Base-by-base conservation (phyloP, 1,140 invertebrate species). In the Diachasma alloeum region DNA sequence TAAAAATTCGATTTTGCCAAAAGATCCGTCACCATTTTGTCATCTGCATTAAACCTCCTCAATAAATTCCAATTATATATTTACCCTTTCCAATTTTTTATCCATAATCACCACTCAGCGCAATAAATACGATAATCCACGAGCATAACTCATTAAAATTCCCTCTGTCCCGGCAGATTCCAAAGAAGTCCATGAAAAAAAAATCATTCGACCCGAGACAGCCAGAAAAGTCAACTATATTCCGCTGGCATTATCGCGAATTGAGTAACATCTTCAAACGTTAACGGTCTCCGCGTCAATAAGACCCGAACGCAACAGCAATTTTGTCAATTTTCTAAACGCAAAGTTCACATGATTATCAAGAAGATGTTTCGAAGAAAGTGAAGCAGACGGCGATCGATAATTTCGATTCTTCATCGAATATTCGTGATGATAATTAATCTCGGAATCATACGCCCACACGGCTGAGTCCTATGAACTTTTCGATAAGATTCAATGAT, bases 301-400 rank as follows among this genome's bases (percentile, higher is more conserved):
- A 59, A 26, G 13, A n/a, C 6, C 4, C 31, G 31, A 37, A 59
- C 31, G 71, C 48, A 53, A 72, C 36, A 36, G 48, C 15, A 72
- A 56, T 72, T 59, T 59, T 17, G 56, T 53, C 48, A 72, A 72
- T 72, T 72, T 56, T 36, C 46, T 31, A 36, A 72, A 72, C 71
- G 71, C 71, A 72, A 72, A 72, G 71, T 72, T 72, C 71, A 72
- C 17, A 13, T 9, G 26, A 31, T 48, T 48, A 26, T 69, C 63
- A 44, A 69, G 36, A 31, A 68, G n/a, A 22, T 68, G 37, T 19
- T 44, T 17, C 26, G n/a, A n/a, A 22, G 19, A 19, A 42, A 22
- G 31, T 42, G 36, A 42, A 42, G 37, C 37, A 69, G 36, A 36
- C 6, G 59, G 22, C 59, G 19, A n/a, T 39, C 15, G 9, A 69